These are phyloP conservation scores for Taurulus bubalis DNA, from an alignment of 2,113 vertebrate species.

Conservation along the genomic window DNA sequence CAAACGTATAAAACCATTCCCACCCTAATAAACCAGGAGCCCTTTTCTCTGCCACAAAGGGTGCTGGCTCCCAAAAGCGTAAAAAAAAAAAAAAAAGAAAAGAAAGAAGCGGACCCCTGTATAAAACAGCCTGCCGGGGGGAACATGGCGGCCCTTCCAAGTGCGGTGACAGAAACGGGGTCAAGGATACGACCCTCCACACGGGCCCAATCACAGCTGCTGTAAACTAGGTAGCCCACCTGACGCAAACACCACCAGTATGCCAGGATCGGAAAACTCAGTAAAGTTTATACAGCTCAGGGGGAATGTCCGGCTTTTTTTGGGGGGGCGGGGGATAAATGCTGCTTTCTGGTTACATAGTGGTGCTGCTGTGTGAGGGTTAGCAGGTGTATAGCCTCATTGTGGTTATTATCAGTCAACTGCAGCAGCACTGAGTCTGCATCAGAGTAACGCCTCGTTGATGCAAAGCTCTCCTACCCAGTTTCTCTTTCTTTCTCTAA, in stretches of 20 bases:
- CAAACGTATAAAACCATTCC: conserved; percentile 78
- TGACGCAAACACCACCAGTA: conserved; percentile 40
- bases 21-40: conserved; percentile 71
- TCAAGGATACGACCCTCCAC: conserved; percentile 54
- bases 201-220: conserved; percentile 44
- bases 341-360: conserved; percentile 35
- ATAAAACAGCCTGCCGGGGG: conserved; percentile 68
- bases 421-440: conserved; percentile 74
- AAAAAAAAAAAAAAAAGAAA: conserved; percentile 40
- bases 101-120: conserved; percentile 31
- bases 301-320: conserved; percentile 15
- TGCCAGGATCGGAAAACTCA: conserved; percentile 41
- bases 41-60: conserved; percentile 71
- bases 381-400: conserved; percentile 81
- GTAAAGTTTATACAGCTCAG: conserved; percentile 44
- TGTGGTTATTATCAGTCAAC: conserved; percentile 77
- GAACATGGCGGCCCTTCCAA: conserved; percentile 52
- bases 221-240: conserved; percentile 61
- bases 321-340: conserved; percentile 8
- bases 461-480: conserved; percentile 20
- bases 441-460: conserved; percentile 76
- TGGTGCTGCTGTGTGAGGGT: conserved; percentile 51
- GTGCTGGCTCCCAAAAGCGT: conserved; percentile 67
- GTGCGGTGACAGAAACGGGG: conserved; percentile 56
- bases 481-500: conserved; percentile 17